Base-by-base conservation (phyloP, 2,113 vertebrate genomes). In the Stomatorhinus ivindoensis region DNA sequence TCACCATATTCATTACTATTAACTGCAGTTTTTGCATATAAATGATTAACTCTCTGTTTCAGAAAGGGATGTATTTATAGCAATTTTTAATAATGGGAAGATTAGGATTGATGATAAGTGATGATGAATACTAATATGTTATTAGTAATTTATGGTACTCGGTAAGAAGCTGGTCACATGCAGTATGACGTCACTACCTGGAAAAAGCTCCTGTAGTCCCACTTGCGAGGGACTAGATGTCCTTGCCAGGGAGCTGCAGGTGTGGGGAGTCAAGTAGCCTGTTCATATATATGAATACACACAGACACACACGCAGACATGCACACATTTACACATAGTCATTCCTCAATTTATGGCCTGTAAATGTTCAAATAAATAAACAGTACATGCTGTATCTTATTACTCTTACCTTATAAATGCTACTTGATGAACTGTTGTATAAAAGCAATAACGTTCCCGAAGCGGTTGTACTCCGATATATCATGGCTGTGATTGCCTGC, bases 51-150 rank as follows among this genome's bases (percentile, higher is more conserved):
- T 86, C 21, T 27, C 15, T 55, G 6, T 87, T 27, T 55, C n/a
- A 87, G 48, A 17, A 48, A 86, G n/a, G 48, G 27, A 35, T 53
- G 27, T 87, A 87, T 87, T 87, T 87, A 87, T 87, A 87, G 48
- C 50, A 39, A 4, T 87, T 87, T 87, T 87, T 53, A 87, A 87
- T 87, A 13, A 53, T 87, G 11, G 7, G 17, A 87, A 31, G 85
- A 87, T 51, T 42, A 85, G 46, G 21, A 50, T 24, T 47, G 83
- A 86, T 86, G 84, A 35, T 27, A 31, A 51, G 13, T 86, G n/a
- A 31, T 86, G n/a, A n/a, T 13, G 48, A 47, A 50, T n/a, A 11
- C 48, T 86, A 50, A 86, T 31, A 48, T 53, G 83, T 87, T 53
- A 87, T 87, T 87, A 55, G 53, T 55, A 17, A 87, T 87, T 87